Percentiles rank a stretch among this genome's conserved stretches.
These are phyloP conservation scores for Magallana nippona DNA, from an alignment of 2,888 invertebrate species.

Conservation along the genomic window DNA sequence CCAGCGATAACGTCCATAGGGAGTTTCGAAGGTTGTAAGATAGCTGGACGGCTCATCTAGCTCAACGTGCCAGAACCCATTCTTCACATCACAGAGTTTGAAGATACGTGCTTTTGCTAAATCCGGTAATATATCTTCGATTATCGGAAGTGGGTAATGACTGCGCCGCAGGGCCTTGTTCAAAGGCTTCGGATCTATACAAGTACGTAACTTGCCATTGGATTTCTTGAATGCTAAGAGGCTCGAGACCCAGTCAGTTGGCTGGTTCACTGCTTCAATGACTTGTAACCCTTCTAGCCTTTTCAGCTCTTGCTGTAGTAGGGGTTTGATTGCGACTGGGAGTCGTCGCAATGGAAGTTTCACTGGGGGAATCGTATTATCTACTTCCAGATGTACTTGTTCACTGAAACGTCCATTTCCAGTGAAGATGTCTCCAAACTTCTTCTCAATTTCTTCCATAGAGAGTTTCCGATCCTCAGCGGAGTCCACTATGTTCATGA, in stretches of 20 bases:
- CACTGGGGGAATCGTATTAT: conserved; percentile 48
- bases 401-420: conserved; percentile 50
- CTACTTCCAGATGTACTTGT: conserved; percentile 50
- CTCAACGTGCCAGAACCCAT: conserved; percentile 52
- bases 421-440: conserved; percentile 48
- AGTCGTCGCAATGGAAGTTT: conserved; percentile 47
- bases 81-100: conserved; percentile 42
- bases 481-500: background rate
- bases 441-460: background rate
- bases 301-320: conserved; percentile 49
- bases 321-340: conserved; percentile 46
- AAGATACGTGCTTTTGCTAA: conserved; percentile 37
- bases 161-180: conserved; percentile 48
- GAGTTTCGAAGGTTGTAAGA: conserved; percentile 59
- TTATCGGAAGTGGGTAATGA: conserved; percentile 46
- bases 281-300: conserved; percentile 36
- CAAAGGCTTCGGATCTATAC: conserved; percentile 55
- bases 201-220: conserved; percentile 48
- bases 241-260: conserved; percentile 55
- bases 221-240: conserved; percentile 52
- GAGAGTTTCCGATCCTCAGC: background rate
- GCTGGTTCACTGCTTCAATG: conserved; percentile 41
- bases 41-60: conserved; percentile 50
- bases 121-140: conserved; percentile 46
- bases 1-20: conserved; percentile 59